Conservation (phyloP, 2,888 invertebrate species). For the Prosapia bicincta region DNA sequence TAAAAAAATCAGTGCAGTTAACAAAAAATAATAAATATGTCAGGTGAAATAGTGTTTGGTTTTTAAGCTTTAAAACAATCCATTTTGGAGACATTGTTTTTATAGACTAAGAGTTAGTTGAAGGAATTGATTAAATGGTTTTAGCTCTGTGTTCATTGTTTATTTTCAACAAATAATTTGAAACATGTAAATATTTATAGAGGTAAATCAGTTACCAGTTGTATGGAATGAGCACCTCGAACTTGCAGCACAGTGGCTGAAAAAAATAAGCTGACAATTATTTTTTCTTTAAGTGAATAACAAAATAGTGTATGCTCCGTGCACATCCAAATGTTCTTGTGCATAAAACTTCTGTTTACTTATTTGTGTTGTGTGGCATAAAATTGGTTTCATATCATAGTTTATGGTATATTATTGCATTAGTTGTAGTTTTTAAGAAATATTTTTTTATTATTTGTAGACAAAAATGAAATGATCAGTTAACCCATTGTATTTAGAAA, state of each 20-base stretch:
- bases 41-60: too few species aligned
- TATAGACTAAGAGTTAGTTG: too few species aligned
- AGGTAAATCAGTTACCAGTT: background rate
- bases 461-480: slow-evolving; percentile 4
- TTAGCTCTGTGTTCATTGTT: slow-evolving; percentile 2
- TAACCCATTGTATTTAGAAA: background rate
- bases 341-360: slow-evolving; percentile 17
- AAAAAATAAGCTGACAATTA: background rate
- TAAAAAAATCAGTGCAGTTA: too few species aligned
- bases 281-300: slow-evolving; percentile 4
- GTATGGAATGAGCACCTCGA: background rate
- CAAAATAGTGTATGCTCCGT: background rate
- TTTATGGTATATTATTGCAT: slow-evolving; percentile 24
- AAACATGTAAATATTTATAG: background rate
- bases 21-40: too few species aligned
- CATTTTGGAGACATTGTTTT: too few species aligned
- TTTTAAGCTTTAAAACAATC: background rate
- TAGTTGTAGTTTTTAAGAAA: slow-evolving; percentile 32
- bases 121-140: background rate
- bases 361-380: slow-evolving; percentile 27
- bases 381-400: slow-evolving; percentile 23
- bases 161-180: background rate
- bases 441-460: slow-evolving; percentile 34
- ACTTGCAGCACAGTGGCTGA: background rate
- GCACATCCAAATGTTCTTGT: slow-evolving; percentile 9